Conservation (phyloP, 2,797 vertebrate genomes). For the Dallia pectoralis region DNA sequence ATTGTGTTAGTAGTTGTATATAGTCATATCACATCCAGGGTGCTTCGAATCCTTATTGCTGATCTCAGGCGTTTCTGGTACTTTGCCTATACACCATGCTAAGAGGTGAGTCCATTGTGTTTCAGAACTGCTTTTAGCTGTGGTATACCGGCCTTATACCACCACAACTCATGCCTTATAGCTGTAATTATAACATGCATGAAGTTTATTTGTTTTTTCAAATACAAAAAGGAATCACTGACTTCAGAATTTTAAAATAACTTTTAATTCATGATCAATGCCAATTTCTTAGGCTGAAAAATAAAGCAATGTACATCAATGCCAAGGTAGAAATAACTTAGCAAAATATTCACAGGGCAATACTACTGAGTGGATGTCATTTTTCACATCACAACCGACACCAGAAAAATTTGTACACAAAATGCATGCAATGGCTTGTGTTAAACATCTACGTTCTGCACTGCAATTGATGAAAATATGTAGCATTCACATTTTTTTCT, state of each 20-base stretch:
- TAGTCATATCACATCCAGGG: too few relatives aligned
- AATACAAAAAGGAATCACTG: not conserved
- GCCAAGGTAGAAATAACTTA: conserved; percentile 86
- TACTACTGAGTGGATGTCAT: conserved; percentile 65
- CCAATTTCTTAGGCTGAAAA: conserved; percentile 83
- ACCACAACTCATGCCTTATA: too few relatives aligned
- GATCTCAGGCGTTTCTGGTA: too few relatives aligned
- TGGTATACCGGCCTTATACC: too few relatives aligned
- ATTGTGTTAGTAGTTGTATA: too few relatives aligned
- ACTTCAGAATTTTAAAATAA: conserved; percentile 62
- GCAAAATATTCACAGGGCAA: conserved; percentile 73
- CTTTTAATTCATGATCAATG: conserved; percentile 80
- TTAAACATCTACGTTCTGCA: conserved; percentile 25
- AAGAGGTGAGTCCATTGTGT: too few relatives aligned
- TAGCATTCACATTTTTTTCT: not conserved
- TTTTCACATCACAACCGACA: conserved; percentile 54
- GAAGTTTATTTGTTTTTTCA: too few relatives aligned
- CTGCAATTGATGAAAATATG: conserved; percentile 8
- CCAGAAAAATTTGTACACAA: conserved; percentile 60
- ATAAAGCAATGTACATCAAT: conserved; percentile 83
- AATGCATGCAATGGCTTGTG: conserved; percentile 73
- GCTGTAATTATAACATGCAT: too few relatives aligned
- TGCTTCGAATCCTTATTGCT: too few relatives aligned
- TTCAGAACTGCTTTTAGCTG: too few relatives aligned
- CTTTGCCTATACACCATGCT: too few relatives aligned